Percentiles rank a stretch among this genome's conserved stretches.
Evolutionary conservation across 64 coral and sea anemone genomes (phyloP).

Genomic region (Stylophora pistillata): DNA sequence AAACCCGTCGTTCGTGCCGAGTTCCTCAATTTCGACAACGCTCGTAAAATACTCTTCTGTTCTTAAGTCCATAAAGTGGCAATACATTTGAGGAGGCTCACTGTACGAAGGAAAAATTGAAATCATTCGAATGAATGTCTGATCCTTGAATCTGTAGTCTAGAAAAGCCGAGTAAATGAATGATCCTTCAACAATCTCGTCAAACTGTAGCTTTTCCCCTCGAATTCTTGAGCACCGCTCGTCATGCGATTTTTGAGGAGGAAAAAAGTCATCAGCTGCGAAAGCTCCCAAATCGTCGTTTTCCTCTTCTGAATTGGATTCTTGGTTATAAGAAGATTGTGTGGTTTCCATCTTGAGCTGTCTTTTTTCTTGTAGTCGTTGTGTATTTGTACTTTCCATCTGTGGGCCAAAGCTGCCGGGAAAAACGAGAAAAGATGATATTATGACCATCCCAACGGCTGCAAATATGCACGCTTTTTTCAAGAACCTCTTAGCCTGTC

Average conservation of each 20-base stretch:
- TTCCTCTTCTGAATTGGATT: not conserved
- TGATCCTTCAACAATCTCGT: constrained; percentile 39
- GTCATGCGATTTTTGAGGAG: not conserved
- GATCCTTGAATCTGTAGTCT: constrained; percentile 16
- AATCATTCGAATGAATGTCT: constrained; percentile 26
- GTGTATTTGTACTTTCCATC: not conserved
- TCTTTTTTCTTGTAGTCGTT: not conserved
- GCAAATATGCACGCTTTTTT: not conserved
- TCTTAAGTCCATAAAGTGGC: constrained; percentile 19
- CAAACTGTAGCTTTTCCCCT: constrained; percentile 16
- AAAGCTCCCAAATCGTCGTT: not conserved
- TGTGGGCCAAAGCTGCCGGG: not conserved
- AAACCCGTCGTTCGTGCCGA: constrained; percentile 28
- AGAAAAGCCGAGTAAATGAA: constrained; percentile 51
- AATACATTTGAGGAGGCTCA: constrained; percentile 10
- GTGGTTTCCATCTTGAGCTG: not conserved
- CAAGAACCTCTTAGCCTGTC: not conserved
- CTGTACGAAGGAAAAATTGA: constrained; percentile 24
- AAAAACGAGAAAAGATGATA: not conserved
- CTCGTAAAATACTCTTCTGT: constrained; percentile 4
- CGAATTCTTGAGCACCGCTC: not conserved
- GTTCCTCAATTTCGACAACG: constrained; percentile 31
- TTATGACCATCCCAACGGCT: not conserved
- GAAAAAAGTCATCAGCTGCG: not conserved
- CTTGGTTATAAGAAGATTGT: not conserved